Evolutionary conservation across 2,888 invertebrate genomes (phyloP).

Genomic region (Patella pellucida): DNA sequence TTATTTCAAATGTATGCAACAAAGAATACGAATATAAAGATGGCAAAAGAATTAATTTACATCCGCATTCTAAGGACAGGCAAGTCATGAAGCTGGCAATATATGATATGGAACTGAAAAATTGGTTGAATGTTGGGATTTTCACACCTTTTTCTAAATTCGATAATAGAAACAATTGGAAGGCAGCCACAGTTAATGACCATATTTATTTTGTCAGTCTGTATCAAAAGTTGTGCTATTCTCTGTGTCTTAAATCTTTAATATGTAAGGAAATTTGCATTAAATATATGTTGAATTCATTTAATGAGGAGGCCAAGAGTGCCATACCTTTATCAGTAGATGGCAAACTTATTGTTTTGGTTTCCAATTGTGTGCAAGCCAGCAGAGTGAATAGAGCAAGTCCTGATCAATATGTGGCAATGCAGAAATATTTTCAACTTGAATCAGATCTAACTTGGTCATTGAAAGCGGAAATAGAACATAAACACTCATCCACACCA

Average conservation of each 20-base stretch:
- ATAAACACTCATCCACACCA: slow-evolving; percentile 21
- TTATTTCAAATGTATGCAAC: background rate
- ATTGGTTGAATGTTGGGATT: background rate
- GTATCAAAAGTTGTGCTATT: slow-evolving; percentile 10
- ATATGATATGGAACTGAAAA: background rate
- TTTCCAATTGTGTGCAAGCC: background rate
- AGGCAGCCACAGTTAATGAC: slow-evolving; percentile 6
- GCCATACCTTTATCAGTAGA: slow-evolving; percentile 18
- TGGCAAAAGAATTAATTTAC: background rate
- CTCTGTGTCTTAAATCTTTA: background rate
- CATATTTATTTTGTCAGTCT: slow-evolving; percentile 21
- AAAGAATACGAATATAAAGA: background rate
- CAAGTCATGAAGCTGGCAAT: background rate
- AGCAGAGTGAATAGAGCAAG: background rate
- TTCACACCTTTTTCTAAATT: slow-evolving; percentile 8
- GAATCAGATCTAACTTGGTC: slow-evolving; percentile 14
- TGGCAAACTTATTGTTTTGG: slow-evolving; percentile 18
- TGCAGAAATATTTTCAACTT: slow-evolving; percentile 22
- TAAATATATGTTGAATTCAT: slow-evolving; percentile 14
- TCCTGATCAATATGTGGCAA: slow-evolving; percentile 1
- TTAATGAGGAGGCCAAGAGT: slow-evolving; percentile 20
- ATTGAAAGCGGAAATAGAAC: slow-evolving; percentile 18
- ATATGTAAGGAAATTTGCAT: slow-evolving; percentile 12
- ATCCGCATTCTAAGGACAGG: background rate
- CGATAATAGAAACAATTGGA: slow-evolving; percentile 20